Evolutionary conservation across 2,113 vertebrate species (phyloP), one percentile per base, ranked within the genome.

Genomic region (Rostratula benghalensis): DNA sequence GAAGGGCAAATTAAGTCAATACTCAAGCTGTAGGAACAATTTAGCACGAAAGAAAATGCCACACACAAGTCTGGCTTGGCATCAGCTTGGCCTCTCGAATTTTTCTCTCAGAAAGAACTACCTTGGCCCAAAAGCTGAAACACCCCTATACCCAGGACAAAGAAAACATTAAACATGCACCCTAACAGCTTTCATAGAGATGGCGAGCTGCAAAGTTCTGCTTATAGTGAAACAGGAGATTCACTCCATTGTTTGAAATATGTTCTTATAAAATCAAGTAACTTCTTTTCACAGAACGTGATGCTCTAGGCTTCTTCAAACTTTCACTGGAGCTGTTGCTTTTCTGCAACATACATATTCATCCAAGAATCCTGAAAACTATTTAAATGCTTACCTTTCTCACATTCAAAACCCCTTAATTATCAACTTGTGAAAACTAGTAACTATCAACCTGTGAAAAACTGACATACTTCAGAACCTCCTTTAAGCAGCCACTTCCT

Each of bases 1-100:
- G 59, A 95, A 92, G 50, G 74, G 56, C 57, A 76, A 89, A 94
- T 91, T 85, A 94, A 91, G 83, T 85, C 87, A 94, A 85, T 69
- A 80, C 28, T 91, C 57, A 67, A 83, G 53, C 77, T 65, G 50
- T 18, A 95, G 37, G 83, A 94, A 91, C 54, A 83, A 82, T 89
- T 87, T 46, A 84, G 74, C 50, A 80, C 37, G 48, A 64, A 87
- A 87, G 73, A 20, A 23, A 61, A 28, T 11, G 54, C 21, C 59
- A 67, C 16, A 35, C 33, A 57, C 19, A 91, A 87, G 39, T 54
- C 37, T 67, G 31, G 48, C 53, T 92, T 82, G 24, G 60, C 73
- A 71, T 46, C 83, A 71, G 30, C 61, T 90, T 75, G 19, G 60
- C 18, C n/a, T 87, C 23, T 79, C 56, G 37, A 67, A 61, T 65